Base-by-base conservation (phyloP, 1,140 invertebrate species). In the Lucilia cuprina region DNA sequence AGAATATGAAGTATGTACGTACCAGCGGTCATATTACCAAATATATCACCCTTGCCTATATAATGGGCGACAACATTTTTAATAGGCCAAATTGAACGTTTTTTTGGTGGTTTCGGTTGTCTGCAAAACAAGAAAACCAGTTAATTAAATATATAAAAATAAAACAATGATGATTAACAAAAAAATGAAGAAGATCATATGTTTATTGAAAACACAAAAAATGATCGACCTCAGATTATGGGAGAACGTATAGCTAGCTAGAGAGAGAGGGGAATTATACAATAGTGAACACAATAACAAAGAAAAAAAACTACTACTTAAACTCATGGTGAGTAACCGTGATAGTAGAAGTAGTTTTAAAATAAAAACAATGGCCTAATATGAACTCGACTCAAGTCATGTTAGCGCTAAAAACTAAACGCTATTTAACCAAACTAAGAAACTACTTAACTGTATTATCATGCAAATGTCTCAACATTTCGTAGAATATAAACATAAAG, bases 21-120 rank as follows among this genome's bases (percentile, higher is more conserved):
- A 91, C 90, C 90, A 89, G 87, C 87, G 85, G 90, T 90, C 87
- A 91, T 88, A 84, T 91, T 90, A 84, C 89, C 88, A 86, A 91
- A 90, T 85, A 91, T 90, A 85, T 89, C 88, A 85, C 90, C 90
- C 86, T 88, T 88, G 84, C 90, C 90, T 86, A 91, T 90, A 84
- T 90, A 91, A 86, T 91, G 90, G 25, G 90, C 90, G 82, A 91
- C 89, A 83, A 83, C 80, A 70, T 89, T 90, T 87, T 89, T 89
- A 70, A 85, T 87, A 60, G 88, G 87, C 88, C 88, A 90, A 35
- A 90, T 85, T 70, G 89, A 90, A 82, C 89, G 89, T 25, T 89
- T 86, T 80, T 87, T 88, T 83, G 89, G 89, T 35, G 89, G 89
- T 86, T 90, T 90, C 50, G 89, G 89, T 87, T 90, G 88, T 88